Evolutionary conservation across 2,888 invertebrate genomes (phyloP), one percentile per base, ranked within the genome.

Genomic region (Itoplectis maculator): DNA sequence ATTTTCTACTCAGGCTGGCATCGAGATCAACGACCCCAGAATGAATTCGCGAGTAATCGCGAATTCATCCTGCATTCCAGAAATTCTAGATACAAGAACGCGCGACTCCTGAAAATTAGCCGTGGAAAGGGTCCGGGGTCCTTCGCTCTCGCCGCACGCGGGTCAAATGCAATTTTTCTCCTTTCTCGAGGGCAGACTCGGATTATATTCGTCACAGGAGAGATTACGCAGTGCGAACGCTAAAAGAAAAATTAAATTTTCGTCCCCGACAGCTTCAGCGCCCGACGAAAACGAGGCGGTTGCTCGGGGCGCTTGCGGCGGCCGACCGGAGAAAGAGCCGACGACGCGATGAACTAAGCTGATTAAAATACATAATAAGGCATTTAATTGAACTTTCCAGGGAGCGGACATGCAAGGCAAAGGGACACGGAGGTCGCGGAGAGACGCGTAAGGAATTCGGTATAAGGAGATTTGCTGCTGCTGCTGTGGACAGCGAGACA

Each of bases 381-480:
- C 37, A 56, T 77, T 77, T 77, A 81, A 77, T 68, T 73, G 77
- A 68, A 72, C 72, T 69, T 81, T 49, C 15, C 9, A 20, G 56
- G 23, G 9, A 56, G 56, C 56, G 13, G 29, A 54, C 20, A 23
- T 45, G 11, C 29, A 29, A 29, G 29, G 29, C 29, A 29, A 29
- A 29, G 29, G 29, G 29, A 29, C n/a, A n/a, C 29, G 29, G 29
- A 2, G 29, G 29, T 29, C 29, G 49, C 18, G 18, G 9, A 2
- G 49, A 51, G 49, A 20, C 15, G 18, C 49, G 15, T 74, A 54
- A 76, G 66, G 77, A 78, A 81, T 78, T 81, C 63, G 35, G 54
- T 77, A 47, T 81, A 81, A 81, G 68, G 73, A 78, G 69, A 78
- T 78, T 81, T 66, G 76, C 81, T 81, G 81, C 76, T 66, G 76